A percentile compares a stretch with the other conserved stretches of the same genome.
Conservation (phyloP, 2,797 vertebrate genomes). For the Gymnothorax javanicus region DNA sequence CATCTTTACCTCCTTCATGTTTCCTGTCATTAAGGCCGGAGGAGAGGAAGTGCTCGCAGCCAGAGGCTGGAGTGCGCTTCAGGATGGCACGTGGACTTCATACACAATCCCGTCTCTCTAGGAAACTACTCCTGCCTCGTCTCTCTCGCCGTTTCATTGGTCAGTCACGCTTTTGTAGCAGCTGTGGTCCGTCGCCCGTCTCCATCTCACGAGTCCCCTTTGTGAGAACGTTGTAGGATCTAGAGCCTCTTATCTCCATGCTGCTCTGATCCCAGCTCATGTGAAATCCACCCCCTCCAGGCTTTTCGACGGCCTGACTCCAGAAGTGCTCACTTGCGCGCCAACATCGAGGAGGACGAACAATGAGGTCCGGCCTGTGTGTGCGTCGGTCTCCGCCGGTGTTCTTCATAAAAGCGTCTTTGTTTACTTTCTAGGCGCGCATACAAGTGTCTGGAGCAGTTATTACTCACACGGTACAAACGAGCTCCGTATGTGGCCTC, state of each 20-base stretch:
- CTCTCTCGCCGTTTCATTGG: background rate
- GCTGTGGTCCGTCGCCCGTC: background rate
- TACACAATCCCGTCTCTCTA: slow-evolving; percentile 37
- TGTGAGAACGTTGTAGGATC: background rate
- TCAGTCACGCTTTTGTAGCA: background rate
- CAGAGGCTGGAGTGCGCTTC: slow-evolving; percentile 32
- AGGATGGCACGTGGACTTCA: slow-evolving; percentile 37
- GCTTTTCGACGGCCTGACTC: background rate
- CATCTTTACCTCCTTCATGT: slow-evolving; percentile 6
- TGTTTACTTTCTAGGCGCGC: slow-evolving; percentile 24
- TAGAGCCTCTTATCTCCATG: background rate
- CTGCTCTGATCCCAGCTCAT: background rate
- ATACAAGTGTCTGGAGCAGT: background rate
- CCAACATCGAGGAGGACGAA: background rate
- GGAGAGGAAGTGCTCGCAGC: slow-evolving; percentile 32
- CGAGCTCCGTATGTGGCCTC: background rate
- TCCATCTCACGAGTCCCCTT: background rate
- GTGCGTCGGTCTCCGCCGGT: background rate
- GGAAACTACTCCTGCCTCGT: slow-evolving; percentile 20
- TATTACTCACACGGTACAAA: slow-evolving; percentile 20
- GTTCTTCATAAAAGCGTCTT: background rate
- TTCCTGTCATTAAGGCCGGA: slow-evolving; percentile 8
- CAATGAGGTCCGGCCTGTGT: background rate
- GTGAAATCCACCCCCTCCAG: background rate
- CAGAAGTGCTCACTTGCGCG: background rate